Percentiles rank a stretch among this genome's conserved stretches.
Evolutionary conservation across 2,797 vertebrate genomes (phyloP).

Genomic region (Botia almorhae): DNA sequence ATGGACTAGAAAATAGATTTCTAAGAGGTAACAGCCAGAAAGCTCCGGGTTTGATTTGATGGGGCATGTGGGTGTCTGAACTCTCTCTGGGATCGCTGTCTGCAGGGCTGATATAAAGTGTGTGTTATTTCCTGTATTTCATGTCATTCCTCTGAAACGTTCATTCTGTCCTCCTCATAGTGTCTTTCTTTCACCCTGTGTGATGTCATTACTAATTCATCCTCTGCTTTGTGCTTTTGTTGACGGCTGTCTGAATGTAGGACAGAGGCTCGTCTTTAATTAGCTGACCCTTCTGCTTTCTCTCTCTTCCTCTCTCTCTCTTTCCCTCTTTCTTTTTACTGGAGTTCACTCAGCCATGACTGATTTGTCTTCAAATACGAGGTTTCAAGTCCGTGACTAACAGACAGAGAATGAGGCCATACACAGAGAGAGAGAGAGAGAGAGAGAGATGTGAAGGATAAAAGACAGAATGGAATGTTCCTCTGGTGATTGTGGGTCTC

Average conservation of each 20-base stretch:
- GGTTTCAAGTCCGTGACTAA: constrained; percentile 22
- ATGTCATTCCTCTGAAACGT: background rate
- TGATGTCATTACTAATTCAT: constrained; percentile 56
- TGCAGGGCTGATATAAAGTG: too few species aligned
- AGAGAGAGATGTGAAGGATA: background rate
- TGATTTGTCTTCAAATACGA: constrained; percentile 13
- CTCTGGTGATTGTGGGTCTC: background rate
- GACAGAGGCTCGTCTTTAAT: constrained; percentile 32
- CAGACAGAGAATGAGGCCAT: constrained; percentile 15
- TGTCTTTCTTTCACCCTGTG: constrained; percentile 57
- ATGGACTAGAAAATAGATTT: too few species aligned
- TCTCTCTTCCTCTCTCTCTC: constrained; percentile 16
- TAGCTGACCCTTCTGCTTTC: constrained; percentile 51
- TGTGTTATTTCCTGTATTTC: background rate
- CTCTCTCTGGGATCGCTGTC: background rate
- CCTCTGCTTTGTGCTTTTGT: constrained; percentile 35
- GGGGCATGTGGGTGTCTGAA: background rate
- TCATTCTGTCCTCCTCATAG: background rate
- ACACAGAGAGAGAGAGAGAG: background rate
- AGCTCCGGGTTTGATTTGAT: too few species aligned
- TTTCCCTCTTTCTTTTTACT: constrained; percentile 68
- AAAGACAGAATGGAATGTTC: background rate
- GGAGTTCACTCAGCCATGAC: constrained; percentile 43
- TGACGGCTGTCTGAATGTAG: constrained; percentile 52
- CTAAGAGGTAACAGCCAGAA: too few species aligned